Conservation (phyloP, 2,888 invertebrate species). For the Drosophila diplacantha region DNA sequence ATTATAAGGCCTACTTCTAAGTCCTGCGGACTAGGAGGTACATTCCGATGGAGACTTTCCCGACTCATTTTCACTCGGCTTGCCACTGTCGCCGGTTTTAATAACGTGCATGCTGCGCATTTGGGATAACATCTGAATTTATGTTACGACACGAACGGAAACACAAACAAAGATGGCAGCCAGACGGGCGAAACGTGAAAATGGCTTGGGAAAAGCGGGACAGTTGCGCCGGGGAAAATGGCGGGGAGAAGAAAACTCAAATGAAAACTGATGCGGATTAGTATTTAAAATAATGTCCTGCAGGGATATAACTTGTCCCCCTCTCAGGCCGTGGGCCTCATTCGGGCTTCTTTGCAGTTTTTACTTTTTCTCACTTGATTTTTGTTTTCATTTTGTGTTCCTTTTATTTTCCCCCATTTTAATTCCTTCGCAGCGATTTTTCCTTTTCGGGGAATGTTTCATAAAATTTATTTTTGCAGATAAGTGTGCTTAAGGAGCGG, state of each 20-base stretch:
- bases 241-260: constrained; percentile 55
- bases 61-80: constrained; percentile 50
- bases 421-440: constrained; percentile 58
- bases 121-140: constrained; percentile 75
- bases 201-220: constrained; percentile 18
- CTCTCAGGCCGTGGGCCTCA: constrained; percentile 49
- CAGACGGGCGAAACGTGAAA: constrained; percentile 47
- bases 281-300: constrained; percentile 78
- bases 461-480: constrained; percentile 73
- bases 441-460: constrained; percentile 62
- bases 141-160: constrained; percentile 56
- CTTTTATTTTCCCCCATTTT: constrained; percentile 49
- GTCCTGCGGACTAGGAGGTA: neutral
- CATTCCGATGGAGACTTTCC: constrained; percentile 1
- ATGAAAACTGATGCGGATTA: constrained; percentile 77
- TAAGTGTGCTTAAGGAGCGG: constrained; percentile 40
- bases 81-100: constrained; percentile 52
- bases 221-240: constrained; percentile 42
- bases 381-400: constrained; percentile 23
- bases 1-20: neutral
- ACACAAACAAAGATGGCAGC: constrained; percentile 62
- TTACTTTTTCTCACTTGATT: constrained; percentile 44
- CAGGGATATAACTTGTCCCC: constrained; percentile 75
- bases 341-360: constrained; percentile 37
- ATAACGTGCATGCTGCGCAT: constrained; percentile 72